These are phyloP conservation scores for Orthosia gothica DNA, from an alignment of 2,888 invertebrate genomes.

Conservation along the genomic window DNA sequence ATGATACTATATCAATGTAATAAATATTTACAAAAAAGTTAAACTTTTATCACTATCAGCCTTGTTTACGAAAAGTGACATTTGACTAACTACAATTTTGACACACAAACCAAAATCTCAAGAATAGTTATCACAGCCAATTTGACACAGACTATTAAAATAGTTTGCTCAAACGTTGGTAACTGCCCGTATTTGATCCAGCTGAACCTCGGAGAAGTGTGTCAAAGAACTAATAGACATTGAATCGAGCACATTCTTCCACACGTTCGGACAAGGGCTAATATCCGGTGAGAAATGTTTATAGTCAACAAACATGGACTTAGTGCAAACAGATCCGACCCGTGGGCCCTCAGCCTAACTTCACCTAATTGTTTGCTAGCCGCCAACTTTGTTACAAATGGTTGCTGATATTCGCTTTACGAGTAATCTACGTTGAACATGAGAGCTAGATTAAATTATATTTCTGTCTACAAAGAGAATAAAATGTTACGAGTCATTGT, in stretches of 20 bases:
- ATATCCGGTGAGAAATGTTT: slow-evolving; percentile 88
- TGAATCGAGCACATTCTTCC: slow-evolving; percentile 77
- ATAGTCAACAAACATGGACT: slow-evolving; percentile 85
- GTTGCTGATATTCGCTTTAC: slow-evolving; percentile 73
- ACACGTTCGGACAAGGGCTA: slow-evolving; percentile 86
- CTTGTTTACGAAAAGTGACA: background rate
- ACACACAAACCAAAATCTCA: background rate
- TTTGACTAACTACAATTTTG: background rate
- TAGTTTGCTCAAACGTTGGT: slow-evolving; percentile 21
- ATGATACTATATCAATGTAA: too few species aligned
- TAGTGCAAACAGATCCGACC: slow-evolving; percentile 81
- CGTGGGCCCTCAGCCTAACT: slow-evolving; percentile 79
- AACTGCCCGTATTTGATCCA: slow-evolving; percentile 57
- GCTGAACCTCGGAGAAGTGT: slow-evolving; percentile 51
- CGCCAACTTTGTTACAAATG: slow-evolving; percentile 81
- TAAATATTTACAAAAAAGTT: background rate
- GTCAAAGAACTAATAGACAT: slow-evolving; percentile 73
- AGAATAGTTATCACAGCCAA: background rate
- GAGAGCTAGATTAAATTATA: slow-evolving; percentile 61
- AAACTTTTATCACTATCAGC: background rate
- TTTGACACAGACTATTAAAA: slow-evolving; percentile 26
- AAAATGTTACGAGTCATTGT: slow-evolving; percentile 48
- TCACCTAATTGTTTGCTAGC: slow-evolving; percentile 83
- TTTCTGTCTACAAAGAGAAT: slow-evolving; percentile 51
- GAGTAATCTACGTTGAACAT: slow-evolving; percentile 66